A percentile compares a stretch with the other conserved stretches of the same genome.
Conservation (phyloP, 2,888 invertebrate species). For the Eurois occulta region DNA sequence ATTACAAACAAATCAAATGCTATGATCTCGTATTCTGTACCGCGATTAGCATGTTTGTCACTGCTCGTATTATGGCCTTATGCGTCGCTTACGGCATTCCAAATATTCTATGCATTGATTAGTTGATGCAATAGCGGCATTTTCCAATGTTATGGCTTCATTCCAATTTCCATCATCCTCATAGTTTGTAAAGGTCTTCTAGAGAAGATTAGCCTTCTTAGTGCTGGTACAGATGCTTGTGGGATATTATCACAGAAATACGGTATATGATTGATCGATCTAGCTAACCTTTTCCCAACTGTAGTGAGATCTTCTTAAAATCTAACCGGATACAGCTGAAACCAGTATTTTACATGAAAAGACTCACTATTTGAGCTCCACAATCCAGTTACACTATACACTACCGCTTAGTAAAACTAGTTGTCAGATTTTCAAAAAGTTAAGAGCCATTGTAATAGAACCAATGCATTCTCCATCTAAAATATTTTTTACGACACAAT, state of each 20-base stretch:
- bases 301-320: neutral
- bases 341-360: neutral
- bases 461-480: neutral
- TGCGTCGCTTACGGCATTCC: slow-evolving; percentile 3
- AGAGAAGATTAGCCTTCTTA: neutral
- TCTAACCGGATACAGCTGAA: neutral
- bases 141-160: slow-evolving; percentile 39
- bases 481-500: slow-evolving; percentile 1
- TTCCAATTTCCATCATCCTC: slow-evolving; percentile 17
- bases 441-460: neutral
- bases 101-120: slow-evolving; percentile 11
- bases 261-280: neutral
- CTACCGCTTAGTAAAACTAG: neutral
- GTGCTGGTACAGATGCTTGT: neutral
- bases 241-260: neutral
- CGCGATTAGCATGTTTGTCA: neutral
- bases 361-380: neutral
- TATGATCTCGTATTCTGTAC: neutral
- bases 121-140: slow-evolving; percentile 20
- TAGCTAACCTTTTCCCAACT: neutral
- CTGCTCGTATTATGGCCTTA: neutral
- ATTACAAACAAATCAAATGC: neutral
- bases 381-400: neutral
- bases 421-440: neutral
- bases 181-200: neutral